Base-by-base conservation (phyloP, 2,888 invertebrate species). In the Electrophaes corylata region DNA sequence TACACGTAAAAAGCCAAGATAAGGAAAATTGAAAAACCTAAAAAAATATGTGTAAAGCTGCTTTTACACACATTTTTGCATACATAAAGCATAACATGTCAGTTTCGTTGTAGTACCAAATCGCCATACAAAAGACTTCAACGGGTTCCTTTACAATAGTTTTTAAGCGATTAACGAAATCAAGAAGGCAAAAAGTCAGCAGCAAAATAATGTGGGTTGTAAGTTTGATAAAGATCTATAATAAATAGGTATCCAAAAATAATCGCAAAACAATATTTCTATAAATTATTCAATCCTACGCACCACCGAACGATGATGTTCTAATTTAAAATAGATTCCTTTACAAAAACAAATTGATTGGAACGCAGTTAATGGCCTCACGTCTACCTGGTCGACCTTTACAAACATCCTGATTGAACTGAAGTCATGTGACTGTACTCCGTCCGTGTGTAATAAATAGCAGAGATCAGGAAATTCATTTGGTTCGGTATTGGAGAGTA, bases 301-400 rank as follows among this genome's bases (percentile, higher is more conserved):
- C 57, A 47, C 23, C 10, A 31, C 35, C 10, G 19, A 44, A 47
- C 47, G 26, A 46, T 35, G 65, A 61, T 53, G 60, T 56, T 57
- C 59, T 56, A 57, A 60, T 58, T 63, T 57, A 59, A 47, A 60
- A 55, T 49, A 14, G 16, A 37, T 41, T 55, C 41, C n/a, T 57
- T 62, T 23, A 39, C 51, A 39, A 58, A 47, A 52, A 51, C 43
- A 66, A 69, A 55, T 66, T 63, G 70, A 70, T 67, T 52, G 65
- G 64, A 75, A 72, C 74, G 74, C 72, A 72, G 69, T 65, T 56
- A 71, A 75, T 82, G 87, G 86, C 82, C 83, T 89, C 81, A 86
- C 72, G 45, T 76, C 73, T 83, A 82, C 76, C 79, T 65, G 66
- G 79, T 66, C 78, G 87, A 85, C 88, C 87, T 89, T 85, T 84